Evolutionary conservation across 2,797 vertebrate species (phyloP).

Genomic region (Microcaecilia unicolor): DNA sequence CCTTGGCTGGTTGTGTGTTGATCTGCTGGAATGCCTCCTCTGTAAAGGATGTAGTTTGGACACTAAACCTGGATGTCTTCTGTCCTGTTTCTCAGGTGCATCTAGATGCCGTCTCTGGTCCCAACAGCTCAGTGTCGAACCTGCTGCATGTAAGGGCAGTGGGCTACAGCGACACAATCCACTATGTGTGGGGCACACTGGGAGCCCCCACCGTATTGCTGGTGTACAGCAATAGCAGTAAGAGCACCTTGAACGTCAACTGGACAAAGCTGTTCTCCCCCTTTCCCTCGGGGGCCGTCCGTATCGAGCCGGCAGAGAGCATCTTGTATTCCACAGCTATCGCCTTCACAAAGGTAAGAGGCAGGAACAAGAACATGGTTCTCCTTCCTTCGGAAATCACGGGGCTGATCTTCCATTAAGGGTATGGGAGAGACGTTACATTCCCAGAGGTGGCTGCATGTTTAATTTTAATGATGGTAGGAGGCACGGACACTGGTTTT

Average conservation of each 20-base stretch:
- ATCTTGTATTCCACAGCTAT: slow-evolving; percentile 58
- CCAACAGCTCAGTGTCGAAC: slow-evolving; percentile 25
- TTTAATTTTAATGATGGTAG: no score
- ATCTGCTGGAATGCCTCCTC: no score
- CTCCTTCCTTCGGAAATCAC: no score
- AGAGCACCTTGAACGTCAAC: slow-evolving; percentile 58
- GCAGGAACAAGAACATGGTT: background rate
- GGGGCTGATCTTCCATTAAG: no score
- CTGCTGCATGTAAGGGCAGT: slow-evolving; percentile 68
- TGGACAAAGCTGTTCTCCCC: slow-evolving; percentile 58
- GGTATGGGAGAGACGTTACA: no score
- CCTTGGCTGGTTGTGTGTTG: no score
- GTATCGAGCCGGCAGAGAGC: slow-evolving; percentile 62
- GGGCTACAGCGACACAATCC: slow-evolving; percentile 68
- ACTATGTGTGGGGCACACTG: slow-evolving; percentile 71
- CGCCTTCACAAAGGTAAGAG: slow-evolving; percentile 67
- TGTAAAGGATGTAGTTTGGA: no score
- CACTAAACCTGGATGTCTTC: no score
- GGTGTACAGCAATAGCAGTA: slow-evolving; percentile 54
- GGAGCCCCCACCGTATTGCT: slow-evolving; percentile 70
- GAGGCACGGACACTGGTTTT: no score
- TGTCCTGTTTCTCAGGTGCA: slow-evolving; percentile 64
- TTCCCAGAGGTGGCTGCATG: no score
- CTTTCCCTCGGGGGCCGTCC: slow-evolving; percentile 43
- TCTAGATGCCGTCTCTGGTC: slow-evolving; percentile 58